Base-by-base conservation (phyloP, 2,797 vertebrate species). In the Limosa lapponica region DNA sequence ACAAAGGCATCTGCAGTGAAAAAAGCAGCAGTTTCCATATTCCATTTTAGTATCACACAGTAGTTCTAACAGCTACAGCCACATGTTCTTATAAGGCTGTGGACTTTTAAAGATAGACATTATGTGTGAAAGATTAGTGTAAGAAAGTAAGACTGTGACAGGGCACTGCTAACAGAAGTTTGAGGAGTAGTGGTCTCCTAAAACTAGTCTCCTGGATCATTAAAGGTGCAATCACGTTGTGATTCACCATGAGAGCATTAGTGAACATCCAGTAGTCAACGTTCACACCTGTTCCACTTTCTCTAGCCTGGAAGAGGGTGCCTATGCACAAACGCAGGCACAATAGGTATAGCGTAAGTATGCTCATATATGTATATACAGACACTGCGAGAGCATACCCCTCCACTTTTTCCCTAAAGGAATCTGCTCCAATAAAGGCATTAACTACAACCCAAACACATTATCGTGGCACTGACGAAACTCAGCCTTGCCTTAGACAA, bases 281-380 rank as follows among this genome's bases (percentile, higher is more conserved):
- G 7, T 3, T 19, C 3, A 6, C 37, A 46, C 28, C 6, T 6
- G 18, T 14, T 72, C 17, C 28, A 32, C 25, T 16, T 55, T 30
- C 43, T 43, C 16, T 22, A 25, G 39, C 22, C 66, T 27, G 48
- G 18, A 48, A 24, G 46, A 39, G 10, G 9, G 20, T 8, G 30
- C 27, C 79, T 16, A 2, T 1, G 3, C 22, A 64, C 14, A 59
- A 77, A 15, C 1, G 12, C 13, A 39, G 17, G 57, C 34, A 23
- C n/a, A 20, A 54, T 3, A 48, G 49, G 23, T 34, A 52, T 10
- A 32, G 10, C 0, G 2, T 13, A 43, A 54, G 18, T 17, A 19
- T 4, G 15, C 10, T 17, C 16, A 0, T 3, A 5, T 5, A 8
- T 0, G 15, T 19, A 23, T 13, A 16, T 2, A 25, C 2, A 32